Base-by-base conservation (phyloP, 2,113 vertebrate genomes). In the Echinops telfairi region DNA sequence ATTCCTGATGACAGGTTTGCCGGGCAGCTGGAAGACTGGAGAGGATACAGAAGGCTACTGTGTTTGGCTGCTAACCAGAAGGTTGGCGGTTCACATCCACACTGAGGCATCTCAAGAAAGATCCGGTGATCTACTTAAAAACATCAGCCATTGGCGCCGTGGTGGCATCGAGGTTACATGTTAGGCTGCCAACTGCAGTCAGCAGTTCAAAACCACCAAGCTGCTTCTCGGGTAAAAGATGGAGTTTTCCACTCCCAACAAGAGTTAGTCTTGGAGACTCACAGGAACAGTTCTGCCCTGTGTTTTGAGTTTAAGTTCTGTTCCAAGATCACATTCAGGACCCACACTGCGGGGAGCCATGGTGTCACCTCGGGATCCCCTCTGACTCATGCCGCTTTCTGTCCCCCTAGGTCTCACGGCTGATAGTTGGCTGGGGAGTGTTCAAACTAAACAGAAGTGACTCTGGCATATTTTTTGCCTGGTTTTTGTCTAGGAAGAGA, bases 1-100 rank as follows among this genome's bases (percentile, higher is more conserved):
- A 14, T 2, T 19, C 1, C 33, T 17, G 1, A 3, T 25, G n/a
- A 3, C 0, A 2, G n/a, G 3, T 8, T 57, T 2, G 1, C 29
- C 7, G 29, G 64, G 25, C 25, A 29, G 64, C 25, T 5, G 22
- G 6, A 40, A 47, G 29, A 29, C 89, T 7, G 6, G 38, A 14
- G 70, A 71, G n/a, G 70, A 20, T 2, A n/a, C 17, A 17, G 17
- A 33, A 71, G 9, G n/a, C 36, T 22, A 36, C 33, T 20, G 22
- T 2, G 33, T 27, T 73, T 23, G 19, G 71, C 71, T 73, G 71
- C 33, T 36, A 73, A 73, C 71, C n/a, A 36, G 36, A 71, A 22
- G n/a, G 70, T 36, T 20, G 7, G 5, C 3, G 68, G 17, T 36
- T 71, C 70, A 22, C 20, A 7, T 73, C 17, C 19, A 20, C 33